These are phyloP conservation scores for Vireo altiloquus DNA, from an alignment of 2,113 vertebrate species.

Conservation along the genomic window DNA sequence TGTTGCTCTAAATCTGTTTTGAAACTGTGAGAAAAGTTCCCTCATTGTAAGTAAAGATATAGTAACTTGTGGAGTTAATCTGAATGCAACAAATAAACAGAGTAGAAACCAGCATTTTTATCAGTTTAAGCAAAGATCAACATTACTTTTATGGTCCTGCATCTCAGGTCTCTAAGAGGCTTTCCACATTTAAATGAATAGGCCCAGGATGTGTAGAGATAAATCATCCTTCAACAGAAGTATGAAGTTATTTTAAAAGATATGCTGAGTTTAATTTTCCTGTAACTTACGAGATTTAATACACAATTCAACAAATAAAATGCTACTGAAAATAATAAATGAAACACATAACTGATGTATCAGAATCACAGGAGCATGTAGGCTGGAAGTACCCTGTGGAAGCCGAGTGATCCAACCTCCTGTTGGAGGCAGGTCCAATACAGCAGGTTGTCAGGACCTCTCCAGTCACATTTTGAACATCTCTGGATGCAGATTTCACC, in stretches of 20 bases:
- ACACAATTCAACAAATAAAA: neutral
- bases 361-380: neutral
- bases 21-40: conserved; percentile 38
- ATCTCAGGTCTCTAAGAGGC: neutral
- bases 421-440: neutral
- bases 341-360: neutral
- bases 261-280: neutral
- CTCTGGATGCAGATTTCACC: neutral
- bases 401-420: neutral
- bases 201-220: neutral
- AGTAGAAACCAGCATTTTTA: neutral
- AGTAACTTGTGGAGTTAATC: neutral
- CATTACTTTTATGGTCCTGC: neutral
- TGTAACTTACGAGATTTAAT: neutral
- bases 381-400: neutral
- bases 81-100: neutral
- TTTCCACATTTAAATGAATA: neutral
- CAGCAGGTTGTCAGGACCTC: neutral
- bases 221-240: neutral
- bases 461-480: neutral
- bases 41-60: neutral
- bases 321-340: neutral
- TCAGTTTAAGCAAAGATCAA: neutral
- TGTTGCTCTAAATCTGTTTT: conserved; percentile 53
- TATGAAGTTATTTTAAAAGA: neutral